Base-by-base conservation (phyloP, 2,113 vertebrate species). In the Cottus gobio region DNA sequence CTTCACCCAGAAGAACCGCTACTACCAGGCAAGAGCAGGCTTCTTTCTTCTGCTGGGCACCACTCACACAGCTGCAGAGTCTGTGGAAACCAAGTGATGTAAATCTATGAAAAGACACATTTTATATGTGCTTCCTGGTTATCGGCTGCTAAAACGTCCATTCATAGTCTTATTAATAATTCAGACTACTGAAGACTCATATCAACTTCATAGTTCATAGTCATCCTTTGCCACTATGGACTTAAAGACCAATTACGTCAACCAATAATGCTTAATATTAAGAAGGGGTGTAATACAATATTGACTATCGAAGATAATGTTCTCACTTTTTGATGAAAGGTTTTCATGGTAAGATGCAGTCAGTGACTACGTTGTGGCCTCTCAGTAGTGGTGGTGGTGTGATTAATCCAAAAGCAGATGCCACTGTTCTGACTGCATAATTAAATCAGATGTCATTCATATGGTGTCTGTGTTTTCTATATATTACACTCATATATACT, bases 1-100 rank as follows among this genome's bases (percentile, higher is more conserved):
- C 50, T 96, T 95, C 92, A 96, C 96, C 54, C 92, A 80, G 71
- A 89, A 73, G 81, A 96, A 95, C 84, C 77, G 92, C 42, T 94
- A 93, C 74, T 94, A 91, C 84, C 95, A 96, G 95, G 96, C 93
- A 90, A 91, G 69, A 42, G 3, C 8, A 18, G 24, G 6, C 6
- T 65, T 6, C 16, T 26, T 67, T 65, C 0, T 66, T 66, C 42
- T 16, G 5, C 30, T n/a, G n/a, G n/a, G n/a, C n/a, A n/a, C n/a
- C n/a, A n/a, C n/a, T n/a, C n/a, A n/a, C n/a, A n/a, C n/a, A n/a
- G n/a, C n/a, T n/a, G n/a, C n/a, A n/a, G n/a, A n/a, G n/a, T n/a
- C n/a, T 37, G 36, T 37, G 36, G 36, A 37, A 37, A 7, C 36
- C 36, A 37, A 7, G 6, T 37, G n/a, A n/a, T n/a, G n/a, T n/a